Evolutionary conservation across 2,113 vertebrate genomes (phyloP), one percentile per base, ranked within the genome.

Genomic region (Neodon shergylaensis): DNA sequence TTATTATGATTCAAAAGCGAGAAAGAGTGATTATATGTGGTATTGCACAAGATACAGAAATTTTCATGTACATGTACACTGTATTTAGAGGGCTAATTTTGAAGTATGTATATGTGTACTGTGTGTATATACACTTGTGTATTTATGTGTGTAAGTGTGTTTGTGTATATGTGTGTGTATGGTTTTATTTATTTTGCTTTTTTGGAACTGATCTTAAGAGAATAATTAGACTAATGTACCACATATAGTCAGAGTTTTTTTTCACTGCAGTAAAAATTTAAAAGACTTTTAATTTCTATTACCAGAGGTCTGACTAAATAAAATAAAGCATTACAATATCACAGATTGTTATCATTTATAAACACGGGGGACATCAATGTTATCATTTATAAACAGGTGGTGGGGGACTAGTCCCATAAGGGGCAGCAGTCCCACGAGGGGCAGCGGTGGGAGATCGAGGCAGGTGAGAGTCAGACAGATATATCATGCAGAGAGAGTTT

Each of bases 1-100:
- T 88, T 94, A 92, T 49, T 33, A 16, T 91, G 22, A 90, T 88
- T 90, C 17, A 73, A 94, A 93, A n/a, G 39, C 42, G 16, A 96
- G 33, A 70, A 72, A 65, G 73, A 82, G 36, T 65, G 21, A 87
- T 70, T 70, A 44, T 82, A 87, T 90, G 11, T 52, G 77, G 12
- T 36, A 22, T 52, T 73, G 16, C 12, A 28, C 42, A 87, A 93
- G 78, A 28, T 92, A 5, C 79, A 72, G n/a, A 90, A 94, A 92
- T 73, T 90, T 39, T 91, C 58, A 65, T 2, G 5, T 70, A 31
- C 14, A 31, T 28, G n/a, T 54, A 31, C 49, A 83, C 4, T 79
- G n/a, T 42, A 84, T 76, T 90, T 72, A 10, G 22, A 61, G 42
- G 31, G 13, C 44, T 81, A 58, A 44, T 84, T 96, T 92, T 92